Conservation (phyloP, 2,888 invertebrate species). For the Diloba caeruleocephala region DNA sequence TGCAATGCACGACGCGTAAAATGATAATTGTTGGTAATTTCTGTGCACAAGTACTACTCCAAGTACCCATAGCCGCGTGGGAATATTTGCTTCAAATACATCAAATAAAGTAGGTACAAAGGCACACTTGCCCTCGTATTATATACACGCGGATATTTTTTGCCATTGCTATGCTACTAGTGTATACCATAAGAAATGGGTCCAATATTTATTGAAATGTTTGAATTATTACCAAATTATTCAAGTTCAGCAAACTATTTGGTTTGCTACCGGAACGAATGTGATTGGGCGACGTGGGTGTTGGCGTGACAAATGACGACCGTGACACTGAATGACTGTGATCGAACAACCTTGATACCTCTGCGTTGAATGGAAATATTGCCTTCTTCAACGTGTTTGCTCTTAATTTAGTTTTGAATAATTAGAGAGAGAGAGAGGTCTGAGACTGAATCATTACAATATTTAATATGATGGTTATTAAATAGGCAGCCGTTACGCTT, state of each 20-base stretch:
- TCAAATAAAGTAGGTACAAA: conserved; percentile 19
- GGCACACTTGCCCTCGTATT: conserved; percentile 11
- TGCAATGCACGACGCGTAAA: conserved; percentile 44
- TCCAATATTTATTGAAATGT: conserved; percentile 20
- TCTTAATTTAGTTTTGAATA: conserved; percentile 11
- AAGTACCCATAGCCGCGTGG: conserved; percentile 37
- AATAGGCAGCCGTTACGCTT: conserved; percentile 1
- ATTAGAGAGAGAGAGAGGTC: conserved; percentile 2
- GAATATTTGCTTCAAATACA: conserved; percentile 37
- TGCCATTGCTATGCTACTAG: not conserved
- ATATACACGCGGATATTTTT: not conserved
- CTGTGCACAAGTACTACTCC: conserved; percentile 18
- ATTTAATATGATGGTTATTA: conserved; percentile 1
- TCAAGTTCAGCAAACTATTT: conserved; percentile 50
- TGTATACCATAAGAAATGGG: conserved; percentile 13
- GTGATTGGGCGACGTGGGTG: conserved; percentile 26
- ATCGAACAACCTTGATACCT: conserved; percentile 24
- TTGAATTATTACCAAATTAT: not conserved
- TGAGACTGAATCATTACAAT: conserved; percentile 15
- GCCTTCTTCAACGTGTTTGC: conserved; percentile 9
- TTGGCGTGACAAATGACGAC: conserved; percentile 52
- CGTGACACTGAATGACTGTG: conserved; percentile 52
- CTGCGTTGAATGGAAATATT: conserved; percentile 15
- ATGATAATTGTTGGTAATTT: conserved; percentile 53
- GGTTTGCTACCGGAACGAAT: conserved; percentile 40